Base-by-base conservation (phyloP, 2,113 vertebrate genomes). In the Okapia johnstoni region DNA sequence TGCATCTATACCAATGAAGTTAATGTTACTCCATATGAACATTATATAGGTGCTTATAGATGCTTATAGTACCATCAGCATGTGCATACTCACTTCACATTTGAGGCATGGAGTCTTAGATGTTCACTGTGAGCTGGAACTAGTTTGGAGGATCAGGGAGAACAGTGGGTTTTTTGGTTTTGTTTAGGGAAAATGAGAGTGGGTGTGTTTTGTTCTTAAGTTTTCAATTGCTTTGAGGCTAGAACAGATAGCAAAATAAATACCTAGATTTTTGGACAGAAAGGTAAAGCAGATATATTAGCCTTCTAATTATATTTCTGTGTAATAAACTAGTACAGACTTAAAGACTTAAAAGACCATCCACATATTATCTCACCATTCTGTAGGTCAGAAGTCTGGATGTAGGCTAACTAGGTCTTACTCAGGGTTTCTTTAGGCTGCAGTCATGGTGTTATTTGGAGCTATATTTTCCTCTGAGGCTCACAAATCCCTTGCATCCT, bases 211-310 rank as follows among this genome's bases (percentile, higher is more conserved):
- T 48, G n/a, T 93, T 81, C 76, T 50, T 77, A 94, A 85, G 1
- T 85, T 96, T 36, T 92, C 33, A 60, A 5, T 52, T 93, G 28
- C 11, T 96, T 97, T 89, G 12, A 86, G 48, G 10, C 33, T 83
- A 80, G 36, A 93, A 46, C 1, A 28, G 15, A 43, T 40, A 58
- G 61, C 25, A 55, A 48, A 57, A 88, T 4, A 84, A 46, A 33
- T 76, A 57, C 63, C 10, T 36, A 55, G 2, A n/a, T 61, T 52
- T 90, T 63, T 48, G 30, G 46, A 76, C 28, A 54, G 9, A 61
- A 46, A 3, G 2, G 7, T 81, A 90, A 85, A 85, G 1, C 10
- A 84, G 5, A 19, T 57, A 3, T 86, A 9, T 95, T 57, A n/a
- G 30, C 33, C 93, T 94, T 95, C 88, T 30, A 54, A 9, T 33